A percentile compares a stretch with the other conserved stretches of the same genome.
phyloP scores from a whole-genome alignment of 2,888 invertebrate species.

The Dorcus parallelipipedus region DNA sequence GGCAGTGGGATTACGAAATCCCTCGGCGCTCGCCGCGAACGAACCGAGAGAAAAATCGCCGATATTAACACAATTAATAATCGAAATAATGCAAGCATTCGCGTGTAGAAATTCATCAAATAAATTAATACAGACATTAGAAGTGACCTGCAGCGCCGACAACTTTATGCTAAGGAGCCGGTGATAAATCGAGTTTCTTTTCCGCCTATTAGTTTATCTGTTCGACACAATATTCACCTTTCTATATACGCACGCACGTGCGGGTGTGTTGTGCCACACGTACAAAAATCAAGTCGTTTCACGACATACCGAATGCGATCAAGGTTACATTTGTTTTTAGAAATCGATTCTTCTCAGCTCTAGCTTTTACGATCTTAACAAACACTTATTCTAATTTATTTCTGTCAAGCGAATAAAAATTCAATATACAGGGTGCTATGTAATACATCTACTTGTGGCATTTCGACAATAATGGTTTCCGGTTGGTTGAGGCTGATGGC shows the following conservation, averaged over 20 bases:
- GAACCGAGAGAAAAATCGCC: no score
- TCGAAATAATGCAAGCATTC: constrained; percentile 1
- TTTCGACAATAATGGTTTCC: no score
- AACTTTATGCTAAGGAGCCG: neutral
- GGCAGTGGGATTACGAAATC: no score
- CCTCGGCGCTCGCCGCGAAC: no score
- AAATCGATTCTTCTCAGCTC: neutral
- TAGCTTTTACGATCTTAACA: no score
- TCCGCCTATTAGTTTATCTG: constrained; percentile 24
- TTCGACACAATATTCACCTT: constrained; percentile 20
- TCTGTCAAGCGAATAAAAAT: no score
- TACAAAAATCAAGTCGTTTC: constrained; percentile 4
- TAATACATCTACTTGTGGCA: no score
- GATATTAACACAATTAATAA: constrained; percentile 1
- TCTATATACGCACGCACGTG: constrained; percentile 4
- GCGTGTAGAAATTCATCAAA: constrained; percentile 14
- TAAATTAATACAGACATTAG: constrained; percentile 10
- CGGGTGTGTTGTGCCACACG: constrained; percentile 2
- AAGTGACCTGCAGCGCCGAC: constrained; percentile 10
- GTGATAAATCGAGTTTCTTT: constrained; percentile 23
- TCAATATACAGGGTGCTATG: no score
- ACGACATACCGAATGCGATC: neutral
- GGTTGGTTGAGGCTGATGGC: no score
- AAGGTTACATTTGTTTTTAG: constrained; percentile 2
- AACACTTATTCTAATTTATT: no score